These are phyloP conservation scores for Drosophila anomelani DNA, from an alignment of 2,888 invertebrate genomes.

Conservation along the genomic window DNA sequence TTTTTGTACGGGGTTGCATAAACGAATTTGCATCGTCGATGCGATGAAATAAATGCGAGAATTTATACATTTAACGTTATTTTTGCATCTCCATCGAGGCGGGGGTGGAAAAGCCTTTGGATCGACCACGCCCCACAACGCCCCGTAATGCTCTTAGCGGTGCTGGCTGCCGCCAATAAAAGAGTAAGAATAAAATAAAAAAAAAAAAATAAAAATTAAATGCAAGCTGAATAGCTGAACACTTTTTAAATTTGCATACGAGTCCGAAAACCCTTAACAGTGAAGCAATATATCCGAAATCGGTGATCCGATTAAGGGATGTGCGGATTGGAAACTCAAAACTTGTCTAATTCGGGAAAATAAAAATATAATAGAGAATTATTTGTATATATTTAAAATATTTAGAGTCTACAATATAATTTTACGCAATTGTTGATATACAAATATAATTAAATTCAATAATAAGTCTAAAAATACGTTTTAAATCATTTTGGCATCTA, in stretches of 20 bases:
- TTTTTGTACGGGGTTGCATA: slow-evolving; percentile 24
- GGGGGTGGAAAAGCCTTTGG: neutral
- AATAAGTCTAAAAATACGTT: too few species aligned
- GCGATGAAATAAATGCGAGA: slow-evolving; percentile 53
- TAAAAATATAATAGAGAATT: neutral
- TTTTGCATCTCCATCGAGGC: slow-evolving; percentile 24
- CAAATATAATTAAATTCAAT: too few species aligned
- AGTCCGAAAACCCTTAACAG: slow-evolving; percentile 8
- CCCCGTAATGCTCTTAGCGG: slow-evolving; percentile 42
- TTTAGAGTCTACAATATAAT: too few species aligned
- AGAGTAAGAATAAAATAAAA: slow-evolving; percentile 8
- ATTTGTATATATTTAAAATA: too few species aligned
- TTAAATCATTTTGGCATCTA: too few species aligned
- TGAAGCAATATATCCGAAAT: neutral
- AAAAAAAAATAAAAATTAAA: neutral
- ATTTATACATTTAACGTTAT: slow-evolving; percentile 49
- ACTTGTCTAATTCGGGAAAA: neutral
- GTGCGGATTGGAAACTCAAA: neutral
- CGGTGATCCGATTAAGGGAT: neutral
- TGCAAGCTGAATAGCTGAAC: slow-evolving; percentile 19
- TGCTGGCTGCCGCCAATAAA: neutral
- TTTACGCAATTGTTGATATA: too few species aligned
- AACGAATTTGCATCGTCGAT: slow-evolving; percentile 50
- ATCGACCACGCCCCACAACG: slow-evolving; percentile 13
- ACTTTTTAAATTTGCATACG: slow-evolving; percentile 36